phyloP scores from a whole-genome alignment of 2,113 vertebrate genomes.

The Corynorhinus townsendii region DNA sequence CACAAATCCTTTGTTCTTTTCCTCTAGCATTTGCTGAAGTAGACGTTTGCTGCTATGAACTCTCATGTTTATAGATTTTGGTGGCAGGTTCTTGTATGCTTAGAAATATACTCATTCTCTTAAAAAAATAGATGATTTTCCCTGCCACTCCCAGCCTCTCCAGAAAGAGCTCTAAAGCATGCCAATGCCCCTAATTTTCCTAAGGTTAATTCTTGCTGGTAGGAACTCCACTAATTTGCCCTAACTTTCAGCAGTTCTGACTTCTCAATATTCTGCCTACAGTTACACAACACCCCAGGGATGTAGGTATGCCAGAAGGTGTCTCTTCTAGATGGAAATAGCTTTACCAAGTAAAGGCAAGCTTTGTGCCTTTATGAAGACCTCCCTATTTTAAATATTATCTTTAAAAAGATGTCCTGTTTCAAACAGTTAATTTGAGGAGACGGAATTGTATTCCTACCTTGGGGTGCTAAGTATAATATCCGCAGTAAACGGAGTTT shows the following conservation, averaged over 20 bases:
- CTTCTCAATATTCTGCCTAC: not conserved
- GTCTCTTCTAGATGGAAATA: not conserved
- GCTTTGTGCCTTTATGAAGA: not conserved
- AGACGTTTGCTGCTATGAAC: not conserved
- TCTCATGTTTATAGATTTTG: not conserved
- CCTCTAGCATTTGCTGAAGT: not conserved
- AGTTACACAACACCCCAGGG: not conserved
- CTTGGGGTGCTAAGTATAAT: not conserved
- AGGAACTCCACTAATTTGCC: not conserved
- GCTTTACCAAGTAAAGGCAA: not conserved
- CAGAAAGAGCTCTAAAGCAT: not conserved
- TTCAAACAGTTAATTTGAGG: not conserved
- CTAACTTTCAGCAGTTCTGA: constrained; percentile 8
- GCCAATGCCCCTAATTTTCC: not conserved
- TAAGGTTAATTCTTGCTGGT: constrained; percentile 15
- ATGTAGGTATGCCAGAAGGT: not conserved
- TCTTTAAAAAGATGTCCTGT: not conserved
- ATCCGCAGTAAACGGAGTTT: not conserved
- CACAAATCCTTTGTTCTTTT: not conserved
- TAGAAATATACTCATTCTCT: not conserved
- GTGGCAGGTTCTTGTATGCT: not conserved
- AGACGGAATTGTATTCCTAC: not conserved
- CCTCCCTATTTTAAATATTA: not conserved
- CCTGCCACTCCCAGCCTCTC: no score
- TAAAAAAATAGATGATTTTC: not conserved